Evolutionary conservation across 2,113 vertebrate genomes (phyloP).

Genomic region (Corythornis cristatus): DNA sequence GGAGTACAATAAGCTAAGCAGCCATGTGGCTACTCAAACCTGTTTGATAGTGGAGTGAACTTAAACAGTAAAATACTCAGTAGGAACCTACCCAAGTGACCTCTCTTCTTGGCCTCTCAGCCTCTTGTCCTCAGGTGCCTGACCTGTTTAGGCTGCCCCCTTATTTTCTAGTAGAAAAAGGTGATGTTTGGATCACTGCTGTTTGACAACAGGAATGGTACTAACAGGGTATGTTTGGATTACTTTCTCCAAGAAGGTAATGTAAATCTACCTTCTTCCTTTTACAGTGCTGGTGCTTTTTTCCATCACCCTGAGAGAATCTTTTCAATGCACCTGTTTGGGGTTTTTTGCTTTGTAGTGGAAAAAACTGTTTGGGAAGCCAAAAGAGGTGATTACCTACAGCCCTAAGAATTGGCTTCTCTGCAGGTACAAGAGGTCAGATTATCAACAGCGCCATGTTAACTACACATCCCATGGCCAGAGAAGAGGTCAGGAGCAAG

Average conservation of each 20-base stretch:
- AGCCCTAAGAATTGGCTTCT: not conserved
- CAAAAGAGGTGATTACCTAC: not conserved
- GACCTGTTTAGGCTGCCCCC: not conserved
- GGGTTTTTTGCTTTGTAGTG: not conserved
- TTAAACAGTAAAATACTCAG: not conserved
- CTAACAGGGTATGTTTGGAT: not conserved
- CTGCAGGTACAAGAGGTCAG: not conserved
- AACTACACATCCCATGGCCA: accelerated
- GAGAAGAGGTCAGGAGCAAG: not conserved
- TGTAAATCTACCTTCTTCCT: not conserved
- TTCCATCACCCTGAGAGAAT: not conserved
- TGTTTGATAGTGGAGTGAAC: not conserved
- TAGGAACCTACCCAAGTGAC: not conserved
- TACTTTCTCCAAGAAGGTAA: not conserved
- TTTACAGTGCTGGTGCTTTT: not conserved
- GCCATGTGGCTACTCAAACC: not conserved
- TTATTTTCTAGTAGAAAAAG: not conserved
- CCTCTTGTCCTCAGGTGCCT: not conserved
- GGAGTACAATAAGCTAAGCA: not conserved
- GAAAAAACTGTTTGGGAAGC: not conserved
- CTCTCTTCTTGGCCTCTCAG: not conserved
- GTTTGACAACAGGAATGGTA: not conserved
- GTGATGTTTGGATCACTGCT: not conserved
- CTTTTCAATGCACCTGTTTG: not conserved
- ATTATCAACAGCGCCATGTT: not conserved